Evolutionary conservation across 2,797 vertebrate genomes (phyloP).

Genomic region (Leucoraja ocellata): DNA sequence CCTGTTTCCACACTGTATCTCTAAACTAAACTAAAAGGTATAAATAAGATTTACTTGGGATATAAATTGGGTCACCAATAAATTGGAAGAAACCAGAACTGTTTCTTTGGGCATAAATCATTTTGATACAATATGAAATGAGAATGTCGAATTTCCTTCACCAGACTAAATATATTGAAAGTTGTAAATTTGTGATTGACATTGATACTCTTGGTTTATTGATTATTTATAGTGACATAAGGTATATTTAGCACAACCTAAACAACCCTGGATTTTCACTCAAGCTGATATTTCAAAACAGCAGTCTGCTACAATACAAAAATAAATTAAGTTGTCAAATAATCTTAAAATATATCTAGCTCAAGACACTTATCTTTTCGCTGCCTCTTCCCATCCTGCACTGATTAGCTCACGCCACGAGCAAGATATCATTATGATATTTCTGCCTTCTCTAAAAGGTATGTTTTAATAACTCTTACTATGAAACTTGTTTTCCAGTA

Average conservation of each 20-base stretch:
- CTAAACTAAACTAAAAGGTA: too few species aligned
- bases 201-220: not conserved
- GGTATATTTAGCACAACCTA: not conserved
- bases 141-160: not conserved
- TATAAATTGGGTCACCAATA: too few species aligned
- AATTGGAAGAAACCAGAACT: too few species aligned
- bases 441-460: not conserved
- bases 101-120: not conserved
- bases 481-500: not conserved
- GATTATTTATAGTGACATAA: not conserved
- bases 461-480: not conserved
- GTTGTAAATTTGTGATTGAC: not conserved
- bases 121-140: not conserved
- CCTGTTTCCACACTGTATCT: too few species aligned
- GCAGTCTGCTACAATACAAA: not conserved
- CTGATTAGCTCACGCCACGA: not conserved
- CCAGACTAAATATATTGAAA: not conserved
- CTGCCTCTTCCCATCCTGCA: not conserved
- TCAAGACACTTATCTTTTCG: not conserved
- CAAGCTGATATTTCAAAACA: not conserved
- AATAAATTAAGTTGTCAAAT: conserved; percentile 7
- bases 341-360: not conserved
- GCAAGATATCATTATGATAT: not conserved
- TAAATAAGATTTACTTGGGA: too few species aligned
- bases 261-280: not conserved